Percentiles rank a stretch among this genome's conserved stretches.
Conservation (phyloP, 2,888 invertebrate genomes). For the Drosophila neoperkinsi region DNA sequence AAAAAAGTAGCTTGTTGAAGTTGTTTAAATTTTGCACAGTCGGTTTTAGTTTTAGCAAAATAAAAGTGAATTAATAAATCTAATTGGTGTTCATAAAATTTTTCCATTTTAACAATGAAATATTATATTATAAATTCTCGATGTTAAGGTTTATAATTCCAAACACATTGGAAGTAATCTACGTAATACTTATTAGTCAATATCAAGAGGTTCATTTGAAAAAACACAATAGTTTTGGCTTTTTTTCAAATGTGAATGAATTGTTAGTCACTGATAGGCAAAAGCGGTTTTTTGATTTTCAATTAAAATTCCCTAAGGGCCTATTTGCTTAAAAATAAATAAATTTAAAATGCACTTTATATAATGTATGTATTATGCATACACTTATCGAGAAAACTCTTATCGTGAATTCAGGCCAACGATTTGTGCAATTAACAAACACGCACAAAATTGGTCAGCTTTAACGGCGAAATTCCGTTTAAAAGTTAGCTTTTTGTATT, state of each 20-base stretch:
- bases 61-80: not conserved
- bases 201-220: not conserved
- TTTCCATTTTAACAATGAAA: not conserved
- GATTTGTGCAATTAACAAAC: slow-evolving; percentile 12
- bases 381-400: not conserved
- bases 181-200: not conserved
- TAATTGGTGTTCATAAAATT: not conserved
- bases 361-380: slow-evolving; percentile 1
- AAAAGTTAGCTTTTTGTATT: slow-evolving; percentile 14
- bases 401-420: slow-evolving; percentile 5
- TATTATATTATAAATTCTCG: not conserved
- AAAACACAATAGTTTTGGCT: not conserved
- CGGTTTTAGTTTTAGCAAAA: not conserved
- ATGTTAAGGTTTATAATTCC: not conserved
- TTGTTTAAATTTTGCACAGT: not conserved
- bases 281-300: not conserved
- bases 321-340: not conserved
- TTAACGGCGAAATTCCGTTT: slow-evolving; percentile 22
- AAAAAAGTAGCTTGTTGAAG: not conserved
- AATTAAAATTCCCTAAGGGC: not conserved
- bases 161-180: not conserved
- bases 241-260: not conserved
- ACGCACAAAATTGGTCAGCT: slow-evolving; percentile 13
- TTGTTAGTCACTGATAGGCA: not conserved
- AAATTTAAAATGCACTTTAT: not conserved